Percentiles rank a stretch among this genome's conserved stretches.
Conservation (phyloP, 2,113 vertebrate genomes). For the Oryzias javanicus region DNA sequence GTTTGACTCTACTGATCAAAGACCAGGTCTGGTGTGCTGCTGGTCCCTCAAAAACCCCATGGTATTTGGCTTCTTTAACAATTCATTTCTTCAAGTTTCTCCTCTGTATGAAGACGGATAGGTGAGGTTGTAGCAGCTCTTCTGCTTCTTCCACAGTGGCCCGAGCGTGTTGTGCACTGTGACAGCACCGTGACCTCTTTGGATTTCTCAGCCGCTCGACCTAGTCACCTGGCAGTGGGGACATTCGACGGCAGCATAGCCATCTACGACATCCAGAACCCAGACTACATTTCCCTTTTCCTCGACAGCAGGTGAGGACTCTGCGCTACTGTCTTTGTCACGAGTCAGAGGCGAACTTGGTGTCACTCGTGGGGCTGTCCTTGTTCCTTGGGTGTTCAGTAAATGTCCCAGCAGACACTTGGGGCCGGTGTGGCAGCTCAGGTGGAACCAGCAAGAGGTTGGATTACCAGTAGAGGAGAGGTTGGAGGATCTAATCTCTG, state of each 20-base stretch:
- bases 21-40: slow-evolving; percentile 86
- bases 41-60: slow-evolving; percentile 92
- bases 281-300: background rate
- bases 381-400: slow-evolving; percentile 64
- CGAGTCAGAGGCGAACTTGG: background rate
- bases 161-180: slow-evolving; percentile 81
- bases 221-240: slow-evolving; percentile 83
- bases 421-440: slow-evolving; percentile 86
- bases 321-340: background rate
- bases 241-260: slow-evolving; percentile 76
- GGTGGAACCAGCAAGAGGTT: slow-evolving; percentile 81
- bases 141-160: slow-evolving; percentile 79
- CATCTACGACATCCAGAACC: slow-evolving; percentile 74
- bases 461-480: slow-evolving; percentile 72
- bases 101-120: background rate
- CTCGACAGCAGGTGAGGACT: slow-evolving; percentile 75
- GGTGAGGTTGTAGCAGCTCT: background rate
- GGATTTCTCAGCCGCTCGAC: slow-evolving; percentile 83
- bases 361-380: background rate
- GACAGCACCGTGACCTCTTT: slow-evolving; percentile 79
- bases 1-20: slow-evolving; percentile 73
- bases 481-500: slow-evolving; percentile 81
- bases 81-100: background rate
- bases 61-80: slow-evolving; percentile 60
- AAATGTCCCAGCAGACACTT: slow-evolving; percentile 79